A percentile compares a stretch with the other conserved stretches of the same genome.
These are phyloP conservation scores for Tanytarsus gracilentus DNA, from an alignment of 2,888 invertebrate species.

Conservation along the genomic window DNA sequence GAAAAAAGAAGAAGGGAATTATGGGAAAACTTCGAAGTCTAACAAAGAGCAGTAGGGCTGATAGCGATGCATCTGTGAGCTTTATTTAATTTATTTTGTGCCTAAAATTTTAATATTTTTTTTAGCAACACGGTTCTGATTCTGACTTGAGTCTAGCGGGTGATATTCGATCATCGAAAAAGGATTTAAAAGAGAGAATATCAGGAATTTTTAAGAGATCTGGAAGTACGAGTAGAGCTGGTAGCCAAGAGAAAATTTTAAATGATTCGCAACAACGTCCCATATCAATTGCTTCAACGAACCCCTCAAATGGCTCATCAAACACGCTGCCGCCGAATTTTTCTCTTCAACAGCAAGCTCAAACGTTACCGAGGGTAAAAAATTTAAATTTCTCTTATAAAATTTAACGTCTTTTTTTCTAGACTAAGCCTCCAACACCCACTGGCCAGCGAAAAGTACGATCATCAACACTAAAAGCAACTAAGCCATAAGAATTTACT, in stretches of 20 bases:
- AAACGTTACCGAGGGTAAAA: background rate
- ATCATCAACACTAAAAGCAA: too few species aligned
- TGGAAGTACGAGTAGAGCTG: conserved; percentile 52
- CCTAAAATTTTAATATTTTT: background rate
- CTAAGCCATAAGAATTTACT: too few species aligned
- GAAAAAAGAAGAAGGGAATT: conserved; percentile 69
- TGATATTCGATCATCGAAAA: conserved; percentile 54
- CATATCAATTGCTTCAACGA: conserved; percentile 43
- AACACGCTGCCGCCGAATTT: background rate
- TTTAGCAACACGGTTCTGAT: conserved; percentile 55
- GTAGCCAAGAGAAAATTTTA: conserved; percentile 42
- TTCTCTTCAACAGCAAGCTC: background rate
- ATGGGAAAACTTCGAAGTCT: conserved; percentile 77
- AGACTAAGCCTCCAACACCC: conserved; percentile 17
- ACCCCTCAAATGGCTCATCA: conserved; percentile 13
- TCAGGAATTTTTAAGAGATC: conserved; percentile 74
- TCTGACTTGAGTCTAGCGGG: conserved; percentile 61
- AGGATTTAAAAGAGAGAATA: conserved; percentile 68
- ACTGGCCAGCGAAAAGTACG: background rate
- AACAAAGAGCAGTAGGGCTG: conserved; percentile 62
- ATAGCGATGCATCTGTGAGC: conserved; percentile 43
- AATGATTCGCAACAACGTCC: conserved; percentile 45
- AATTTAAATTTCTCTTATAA: background rate
- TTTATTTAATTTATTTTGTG: background rate
- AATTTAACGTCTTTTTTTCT: background rate